phyloP scores from a whole-genome alignment of 35 echinoderm and acorn worm genomes.

The Anneissia japonica region DNA sequence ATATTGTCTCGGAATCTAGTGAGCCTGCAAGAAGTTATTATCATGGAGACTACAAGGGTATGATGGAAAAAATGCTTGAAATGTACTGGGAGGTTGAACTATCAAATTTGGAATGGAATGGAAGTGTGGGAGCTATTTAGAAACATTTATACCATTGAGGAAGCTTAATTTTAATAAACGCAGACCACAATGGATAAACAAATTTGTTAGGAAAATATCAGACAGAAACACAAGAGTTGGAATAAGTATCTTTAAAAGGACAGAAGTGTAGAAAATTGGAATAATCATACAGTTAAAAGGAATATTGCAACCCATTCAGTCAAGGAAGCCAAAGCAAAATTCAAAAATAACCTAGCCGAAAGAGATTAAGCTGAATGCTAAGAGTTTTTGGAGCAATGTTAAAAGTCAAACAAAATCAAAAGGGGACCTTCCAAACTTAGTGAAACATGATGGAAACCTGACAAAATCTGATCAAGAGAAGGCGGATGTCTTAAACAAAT shows the following conservation, averaged over 20 bases:
- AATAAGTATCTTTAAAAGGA: neutral
- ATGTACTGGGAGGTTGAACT: slow-evolving; percentile 23
- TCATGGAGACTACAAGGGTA: slow-evolving; percentile 22
- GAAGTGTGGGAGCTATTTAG: too few relatives aligned
- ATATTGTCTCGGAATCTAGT: neutral
- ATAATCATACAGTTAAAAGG: neutral
- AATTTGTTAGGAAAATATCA: neutral
- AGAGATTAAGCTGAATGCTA: neutral
- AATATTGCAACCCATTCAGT: neutral
- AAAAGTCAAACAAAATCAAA: slow-evolving; percentile 9
- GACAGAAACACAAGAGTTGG: neutral
- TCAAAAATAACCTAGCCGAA: neutral
- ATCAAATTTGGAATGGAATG: too few relatives aligned
- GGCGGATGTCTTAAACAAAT: slow-evolving; percentile 17
- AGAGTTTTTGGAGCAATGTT: slow-evolving; percentile 25
- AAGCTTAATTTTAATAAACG: neutral
- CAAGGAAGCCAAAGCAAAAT: neutral
- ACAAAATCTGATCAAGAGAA: slow-evolving; percentile 28
- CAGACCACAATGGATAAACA: neutral
- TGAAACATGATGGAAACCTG: neutral
- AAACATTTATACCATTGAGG: neutral
- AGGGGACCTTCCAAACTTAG: neutral
- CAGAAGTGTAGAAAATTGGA: neutral
- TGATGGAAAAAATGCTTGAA: neutral
- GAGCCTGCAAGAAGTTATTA: neutral